These are phyloP conservation scores for Falco columbarius DNA, from an alignment of 2,797 vertebrate species.

Conservation along the genomic window DNA sequence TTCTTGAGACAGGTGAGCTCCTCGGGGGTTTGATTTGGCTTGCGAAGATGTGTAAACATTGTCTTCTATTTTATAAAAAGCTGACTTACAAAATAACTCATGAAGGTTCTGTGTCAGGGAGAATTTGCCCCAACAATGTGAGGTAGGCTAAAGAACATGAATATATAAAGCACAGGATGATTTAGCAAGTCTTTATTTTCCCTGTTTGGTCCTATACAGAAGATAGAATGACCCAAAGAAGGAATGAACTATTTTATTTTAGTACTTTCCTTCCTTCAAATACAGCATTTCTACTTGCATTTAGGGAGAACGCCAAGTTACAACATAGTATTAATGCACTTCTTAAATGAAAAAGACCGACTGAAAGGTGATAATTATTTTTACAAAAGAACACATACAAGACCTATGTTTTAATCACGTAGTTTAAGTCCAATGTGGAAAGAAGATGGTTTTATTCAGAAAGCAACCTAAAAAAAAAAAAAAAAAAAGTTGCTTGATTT, in stretches of 20 bases:
- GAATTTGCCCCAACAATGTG: background rate
- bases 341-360: background rate
- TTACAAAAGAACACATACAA: background rate
- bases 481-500: background rate
- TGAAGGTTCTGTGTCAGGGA: background rate
- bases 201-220: background rate
- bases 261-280: background rate
- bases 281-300: background rate
- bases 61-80: background rate
- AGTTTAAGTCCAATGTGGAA: background rate
- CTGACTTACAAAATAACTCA: background rate
- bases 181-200: background rate
- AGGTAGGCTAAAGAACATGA: background rate
- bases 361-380: background rate
- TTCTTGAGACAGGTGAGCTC: background rate
- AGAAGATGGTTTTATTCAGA: background rate
- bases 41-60: background rate
- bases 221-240: background rate
- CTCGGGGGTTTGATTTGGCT: fast-evolving
- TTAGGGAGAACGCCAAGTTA: background rate
- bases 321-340: background rate
- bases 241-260: background rate
- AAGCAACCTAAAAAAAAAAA: background rate
- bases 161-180: background rate
- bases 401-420: background rate